These are phyloP conservation scores for Chondrosia reniformis DNA, from an alignment of 37 sponge, comb jelly and placozoan species.

Conservation along the genomic window DNA sequence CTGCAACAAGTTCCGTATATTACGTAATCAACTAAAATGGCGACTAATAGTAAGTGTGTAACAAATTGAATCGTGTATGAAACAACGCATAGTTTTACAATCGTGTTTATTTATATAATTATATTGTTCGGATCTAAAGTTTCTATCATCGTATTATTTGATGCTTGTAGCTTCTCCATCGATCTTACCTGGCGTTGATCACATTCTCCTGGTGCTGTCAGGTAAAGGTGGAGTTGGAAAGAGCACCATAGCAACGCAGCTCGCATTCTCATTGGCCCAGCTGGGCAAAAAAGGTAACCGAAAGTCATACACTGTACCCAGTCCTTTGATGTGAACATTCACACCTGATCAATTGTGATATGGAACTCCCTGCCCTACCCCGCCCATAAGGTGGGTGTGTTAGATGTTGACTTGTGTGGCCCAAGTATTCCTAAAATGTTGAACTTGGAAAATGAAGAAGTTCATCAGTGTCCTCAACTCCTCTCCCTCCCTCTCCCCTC, in stretches of 20 bases:
- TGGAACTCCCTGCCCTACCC: not conserved
- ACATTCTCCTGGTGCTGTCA: conserved; percentile 30
- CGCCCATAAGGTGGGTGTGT: conserved; percentile 56
- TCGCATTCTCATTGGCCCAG: conserved; percentile 24
- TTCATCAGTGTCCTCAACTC: conserved; percentile 78
- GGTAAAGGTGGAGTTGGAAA: conserved; percentile 45
- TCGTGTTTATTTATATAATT: too few relatives aligned
- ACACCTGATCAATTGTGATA: not conserved
- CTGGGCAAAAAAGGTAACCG: conserved; percentile 9
- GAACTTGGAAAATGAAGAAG: conserved; percentile 41
- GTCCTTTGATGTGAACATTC: not conserved
- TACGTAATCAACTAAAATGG: too few relatives aligned
- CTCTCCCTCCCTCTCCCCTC: too few relatives aligned
- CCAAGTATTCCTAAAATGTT: conserved; percentile 75
- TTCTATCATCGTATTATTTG: too few relatives aligned
- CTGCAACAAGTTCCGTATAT: too few relatives aligned
- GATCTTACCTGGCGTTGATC: conserved; percentile 19
- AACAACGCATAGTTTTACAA: too few relatives aligned
- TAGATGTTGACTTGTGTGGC: conserved; percentile 80
- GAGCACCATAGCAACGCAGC: conserved; percentile 31
- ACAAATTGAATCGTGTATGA: too few relatives aligned
- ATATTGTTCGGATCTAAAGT: too few relatives aligned
- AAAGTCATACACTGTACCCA: not conserved
- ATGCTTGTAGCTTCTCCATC: too few relatives aligned
- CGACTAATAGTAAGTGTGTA: too few relatives aligned